Evolutionary conservation across 2,113 vertebrate genomes (phyloP), one percentile per base, ranked within the genome.

Genomic region (Camelus bactrianus): DNA sequence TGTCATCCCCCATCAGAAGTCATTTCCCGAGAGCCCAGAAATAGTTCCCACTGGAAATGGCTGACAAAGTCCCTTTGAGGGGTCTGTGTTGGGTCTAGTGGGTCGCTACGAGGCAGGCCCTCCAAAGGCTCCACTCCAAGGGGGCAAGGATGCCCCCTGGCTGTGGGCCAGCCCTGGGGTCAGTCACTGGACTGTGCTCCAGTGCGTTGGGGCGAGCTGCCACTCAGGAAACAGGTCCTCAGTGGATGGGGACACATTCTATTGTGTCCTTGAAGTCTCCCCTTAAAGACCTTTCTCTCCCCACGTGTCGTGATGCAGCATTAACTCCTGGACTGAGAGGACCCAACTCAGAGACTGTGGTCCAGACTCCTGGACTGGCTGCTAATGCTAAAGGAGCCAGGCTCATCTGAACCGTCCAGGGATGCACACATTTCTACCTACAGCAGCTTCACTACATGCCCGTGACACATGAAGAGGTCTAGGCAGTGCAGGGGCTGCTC

Each of bases 11-110:
- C 26, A 73, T 15, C 62, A 72, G 46, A 77, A 88, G 77, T 58
- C 14, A 65, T 32, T 89, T 91, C 72, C 54, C 67, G 5, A 7
- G 79, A 85, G 50, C 67, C 50, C 79, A 72, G 83, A 73, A 56
- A n/a, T 26, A 64, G 30, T 81, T 70, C 46, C 32, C 48, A 5
- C 24, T 73, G 54, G 42, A 20, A 81, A 42, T 10, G 0, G 52
- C 60, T 67, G 22, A 16, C 7, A 16, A n/a, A 60, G 58, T 28
- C 52, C 50, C 38, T 82, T 8, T 4, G 56, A 62, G 80, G 6
- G 24, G 35, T 35, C 38, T 5, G 52, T 3, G 4, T 50, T 67
- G 50, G 56, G 35, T 56, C 75, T 26, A 50, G 26, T 13, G 42
- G n/a, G 16, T 54, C 52, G 50, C 30, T 38, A 12, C 1, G 11